Evolutionary conservation across 2,888 invertebrate genomes (phyloP).

Genomic region (Drosophila atroscutellata): DNA sequence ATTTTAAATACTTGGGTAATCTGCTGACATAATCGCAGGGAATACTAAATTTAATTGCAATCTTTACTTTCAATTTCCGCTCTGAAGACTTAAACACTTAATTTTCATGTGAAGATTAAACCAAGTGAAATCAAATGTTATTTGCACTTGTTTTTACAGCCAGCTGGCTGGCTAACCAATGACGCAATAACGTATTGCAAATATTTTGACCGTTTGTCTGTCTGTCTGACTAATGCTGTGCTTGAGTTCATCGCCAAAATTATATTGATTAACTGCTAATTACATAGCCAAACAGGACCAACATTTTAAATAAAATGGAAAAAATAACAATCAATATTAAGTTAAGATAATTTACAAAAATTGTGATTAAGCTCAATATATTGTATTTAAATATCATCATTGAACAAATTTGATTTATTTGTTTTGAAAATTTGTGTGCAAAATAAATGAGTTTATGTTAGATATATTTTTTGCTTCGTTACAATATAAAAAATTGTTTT

Average conservation of each 20-base stretch:
- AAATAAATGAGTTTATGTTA: not conserved
- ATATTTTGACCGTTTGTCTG: not conserved
- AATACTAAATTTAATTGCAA: constrained; percentile 47
- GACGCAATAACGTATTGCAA: not conserved
- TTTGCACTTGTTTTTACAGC: not conserved
- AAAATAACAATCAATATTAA: not conserved
- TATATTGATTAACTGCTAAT: not conserved
- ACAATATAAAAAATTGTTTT: not conserved
- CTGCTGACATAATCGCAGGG: constrained; percentile 17
- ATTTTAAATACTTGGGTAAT: constrained; percentile 13
- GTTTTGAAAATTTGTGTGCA: not conserved
- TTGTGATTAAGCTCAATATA: too few species aligned
- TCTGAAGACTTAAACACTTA: constrained; percentile 14
- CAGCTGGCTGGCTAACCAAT: not conserved
- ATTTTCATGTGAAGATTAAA: not conserved
- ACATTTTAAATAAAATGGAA: not conserved
- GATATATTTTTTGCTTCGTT: not conserved
- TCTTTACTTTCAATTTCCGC: constrained; percentile 17
- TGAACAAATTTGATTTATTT: not conserved
- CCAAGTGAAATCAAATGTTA: not conserved
- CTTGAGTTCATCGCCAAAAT: not conserved
- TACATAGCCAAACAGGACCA: not conserved
- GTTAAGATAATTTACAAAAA: not conserved
- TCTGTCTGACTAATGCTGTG: not conserved
- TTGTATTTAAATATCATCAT: not conserved